These are phyloP conservation scores for Saccostrea echinata DNA, from an alignment of 1,140 invertebrate species.

Conservation along the genomic window DNA sequence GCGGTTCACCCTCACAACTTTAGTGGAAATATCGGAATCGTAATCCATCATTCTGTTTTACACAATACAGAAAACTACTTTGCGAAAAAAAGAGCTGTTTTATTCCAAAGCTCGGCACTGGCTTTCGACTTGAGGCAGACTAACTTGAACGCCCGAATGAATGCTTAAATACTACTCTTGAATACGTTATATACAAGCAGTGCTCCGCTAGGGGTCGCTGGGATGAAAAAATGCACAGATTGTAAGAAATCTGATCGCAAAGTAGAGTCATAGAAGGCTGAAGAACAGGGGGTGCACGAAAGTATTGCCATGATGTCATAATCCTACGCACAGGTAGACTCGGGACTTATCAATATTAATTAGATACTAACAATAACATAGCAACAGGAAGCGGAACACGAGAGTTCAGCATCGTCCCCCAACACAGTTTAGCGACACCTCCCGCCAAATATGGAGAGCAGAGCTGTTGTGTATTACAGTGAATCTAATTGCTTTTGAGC, in stretches of 20 bases:
- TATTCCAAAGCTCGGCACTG: slow-evolving; percentile 58
- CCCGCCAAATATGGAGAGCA: slow-evolving; percentile 52
- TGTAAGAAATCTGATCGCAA: slow-evolving; percentile 52
- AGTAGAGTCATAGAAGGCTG: slow-evolving; percentile 53
- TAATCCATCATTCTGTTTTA: slow-evolving; percentile 58
- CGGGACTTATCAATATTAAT: slow-evolving; percentile 42
- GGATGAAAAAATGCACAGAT: slow-evolving; percentile 46
- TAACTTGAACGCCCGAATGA: slow-evolving; percentile 59
- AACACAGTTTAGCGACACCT: slow-evolving; percentile 45
- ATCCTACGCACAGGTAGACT: slow-evolving; percentile 41
- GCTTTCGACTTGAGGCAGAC: slow-evolving; percentile 54
- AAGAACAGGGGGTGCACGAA: slow-evolving; percentile 34
- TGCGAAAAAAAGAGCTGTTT: slow-evolving; percentile 56
- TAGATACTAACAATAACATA: slow-evolving; percentile 41
- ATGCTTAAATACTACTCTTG: slow-evolving; percentile 58
- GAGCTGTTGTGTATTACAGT: slow-evolving; percentile 19
- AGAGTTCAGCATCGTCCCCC: slow-evolving; percentile 44
- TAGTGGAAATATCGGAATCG: slow-evolving; percentile 61
- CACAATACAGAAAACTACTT: slow-evolving; percentile 46
- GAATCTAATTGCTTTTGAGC: slow-evolving; percentile 49
- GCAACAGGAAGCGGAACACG: slow-evolving; percentile 46
- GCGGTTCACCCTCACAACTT: slow-evolving; percentile 58
- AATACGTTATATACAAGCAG: slow-evolving; percentile 55
- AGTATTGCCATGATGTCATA: slow-evolving; percentile 45
- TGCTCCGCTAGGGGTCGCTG: slow-evolving; percentile 55